Conservation (phyloP, 2,113 vertebrate species). For the Podilymbus podiceps region DNA sequence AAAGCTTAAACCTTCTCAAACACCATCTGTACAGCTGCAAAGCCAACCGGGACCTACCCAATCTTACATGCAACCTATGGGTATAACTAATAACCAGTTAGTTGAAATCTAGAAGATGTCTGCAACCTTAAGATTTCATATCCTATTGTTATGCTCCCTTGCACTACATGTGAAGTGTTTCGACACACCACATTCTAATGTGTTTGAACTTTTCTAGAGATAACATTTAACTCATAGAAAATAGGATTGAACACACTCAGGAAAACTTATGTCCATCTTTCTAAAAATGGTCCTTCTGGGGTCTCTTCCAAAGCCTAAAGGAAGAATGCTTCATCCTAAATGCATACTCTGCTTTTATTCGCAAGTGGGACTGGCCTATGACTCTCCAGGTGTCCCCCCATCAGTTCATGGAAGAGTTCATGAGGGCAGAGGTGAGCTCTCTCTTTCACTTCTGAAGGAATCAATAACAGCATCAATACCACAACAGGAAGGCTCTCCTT, state of each 20-base stretch:
- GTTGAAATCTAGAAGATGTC: not conserved
- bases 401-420: not conserved
- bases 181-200: not conserved
- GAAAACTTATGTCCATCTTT: not conserved
- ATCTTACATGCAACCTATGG: not conserved
- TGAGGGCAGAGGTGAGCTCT: fast-evolving
- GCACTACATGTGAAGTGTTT: not conserved
- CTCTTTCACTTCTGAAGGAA: not conserved
- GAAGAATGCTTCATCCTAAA: not conserved
- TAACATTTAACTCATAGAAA: not conserved
- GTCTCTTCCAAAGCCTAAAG: not conserved
- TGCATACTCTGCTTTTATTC: not conserved
- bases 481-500: not conserved
- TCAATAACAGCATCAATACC: not conserved
- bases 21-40: not conserved
- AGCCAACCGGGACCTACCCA: not conserved
- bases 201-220: not conserved
- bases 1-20: not conserved
- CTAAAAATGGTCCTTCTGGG: not conserved
- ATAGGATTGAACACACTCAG: not conserved
- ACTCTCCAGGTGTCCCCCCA: no score
- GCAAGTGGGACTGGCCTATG: not conserved
- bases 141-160: not conserved
- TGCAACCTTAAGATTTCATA: not conserved
- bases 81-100: not conserved